Conservation (phyloP, 2,113 vertebrate species). For the Triplophysa dalaica region DNA sequence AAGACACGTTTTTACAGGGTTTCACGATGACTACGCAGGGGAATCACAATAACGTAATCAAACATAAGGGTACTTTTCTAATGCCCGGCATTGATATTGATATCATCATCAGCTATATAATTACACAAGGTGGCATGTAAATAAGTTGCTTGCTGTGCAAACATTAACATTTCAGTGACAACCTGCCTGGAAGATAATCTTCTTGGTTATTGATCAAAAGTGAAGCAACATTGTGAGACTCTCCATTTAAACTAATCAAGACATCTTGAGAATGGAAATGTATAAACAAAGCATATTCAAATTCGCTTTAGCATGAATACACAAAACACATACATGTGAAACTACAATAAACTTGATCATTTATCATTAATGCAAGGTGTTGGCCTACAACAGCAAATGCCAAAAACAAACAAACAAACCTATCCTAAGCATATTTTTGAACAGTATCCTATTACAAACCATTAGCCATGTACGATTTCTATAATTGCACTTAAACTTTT, state of each 20-base stretch:
- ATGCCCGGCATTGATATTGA: slow-evolving; percentile 21
- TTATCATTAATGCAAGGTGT: not conserved
- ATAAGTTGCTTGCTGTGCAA: slow-evolving; percentile 28
- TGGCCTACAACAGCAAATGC: slow-evolving; percentile 24
- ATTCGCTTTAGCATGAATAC: slow-evolving; percentile 20
- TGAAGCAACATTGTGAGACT: not conserved
- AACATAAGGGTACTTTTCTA: slow-evolving; percentile 22
- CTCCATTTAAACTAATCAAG: not conserved
- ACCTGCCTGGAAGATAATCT: slow-evolving; percentile 7
- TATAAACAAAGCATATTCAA: not conserved
- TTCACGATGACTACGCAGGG: slow-evolving; percentile 23
- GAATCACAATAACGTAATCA: slow-evolving; percentile 8
- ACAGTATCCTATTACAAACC: slow-evolving; percentile 5
- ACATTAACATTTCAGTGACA: slow-evolving; percentile 36
- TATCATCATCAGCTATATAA: not conserved
- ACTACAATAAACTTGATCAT: not conserved
- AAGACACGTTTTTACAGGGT: slow-evolving; percentile 34
- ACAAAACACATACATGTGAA: not conserved
- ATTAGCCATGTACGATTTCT: slow-evolving; percentile 34
- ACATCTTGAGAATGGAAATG: not conserved
- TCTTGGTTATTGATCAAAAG: not conserved
- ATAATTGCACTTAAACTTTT: slow-evolving; percentile 56
- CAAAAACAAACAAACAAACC: not conserved
- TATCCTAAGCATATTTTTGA: slow-evolving; percentile 6
- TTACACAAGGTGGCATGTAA: slow-evolving; percentile 21